phyloP scores from a whole-genome alignment of 2,113 vertebrate genomes.

The Aegypius monachus region DNA sequence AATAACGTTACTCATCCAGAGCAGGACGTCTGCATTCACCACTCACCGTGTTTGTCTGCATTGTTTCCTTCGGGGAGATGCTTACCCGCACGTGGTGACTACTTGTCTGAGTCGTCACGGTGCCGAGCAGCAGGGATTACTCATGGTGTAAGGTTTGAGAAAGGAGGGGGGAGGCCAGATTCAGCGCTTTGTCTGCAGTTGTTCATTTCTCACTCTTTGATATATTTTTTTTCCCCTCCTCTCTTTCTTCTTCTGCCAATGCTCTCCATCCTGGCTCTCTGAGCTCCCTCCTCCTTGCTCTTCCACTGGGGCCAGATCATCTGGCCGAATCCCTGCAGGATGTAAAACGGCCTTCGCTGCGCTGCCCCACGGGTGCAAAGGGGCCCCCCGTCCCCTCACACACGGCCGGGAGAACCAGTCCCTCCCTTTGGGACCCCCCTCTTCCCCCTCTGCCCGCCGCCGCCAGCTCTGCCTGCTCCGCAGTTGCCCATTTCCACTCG shows the following conservation, averaged over 20 bases:
- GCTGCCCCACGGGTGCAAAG: background rate
- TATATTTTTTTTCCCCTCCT: background rate
- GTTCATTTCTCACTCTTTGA: constrained; percentile 8
- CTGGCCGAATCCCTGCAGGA: background rate
- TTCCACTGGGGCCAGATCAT: background rate
- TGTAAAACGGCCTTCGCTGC: background rate
- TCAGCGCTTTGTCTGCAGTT: constrained; percentile 23
- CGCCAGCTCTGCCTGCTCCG: accelerated
- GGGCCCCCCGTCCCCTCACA: background rate
- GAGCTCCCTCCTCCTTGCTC: background rate
- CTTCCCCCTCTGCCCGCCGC: background rate
- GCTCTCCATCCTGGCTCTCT: background rate
- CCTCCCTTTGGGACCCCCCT: background rate
- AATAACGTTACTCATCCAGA: background rate
- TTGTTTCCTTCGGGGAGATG: constrained; percentile 37
- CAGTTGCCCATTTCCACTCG: accelerated
- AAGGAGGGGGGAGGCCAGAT: background rate
- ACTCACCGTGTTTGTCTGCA: background rate
- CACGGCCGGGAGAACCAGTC: background rate
- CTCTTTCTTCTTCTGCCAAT: background rate
- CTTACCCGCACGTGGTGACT: background rate
- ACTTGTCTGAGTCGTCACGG: background rate
- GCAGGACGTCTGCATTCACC: background rate
- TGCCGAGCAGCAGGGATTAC: constrained; percentile 29
- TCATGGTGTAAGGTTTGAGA: constrained; percentile 1